Base-by-base conservation (phyloP, 1,140 invertebrate genomes). In the Aethina tumida region DNA sequence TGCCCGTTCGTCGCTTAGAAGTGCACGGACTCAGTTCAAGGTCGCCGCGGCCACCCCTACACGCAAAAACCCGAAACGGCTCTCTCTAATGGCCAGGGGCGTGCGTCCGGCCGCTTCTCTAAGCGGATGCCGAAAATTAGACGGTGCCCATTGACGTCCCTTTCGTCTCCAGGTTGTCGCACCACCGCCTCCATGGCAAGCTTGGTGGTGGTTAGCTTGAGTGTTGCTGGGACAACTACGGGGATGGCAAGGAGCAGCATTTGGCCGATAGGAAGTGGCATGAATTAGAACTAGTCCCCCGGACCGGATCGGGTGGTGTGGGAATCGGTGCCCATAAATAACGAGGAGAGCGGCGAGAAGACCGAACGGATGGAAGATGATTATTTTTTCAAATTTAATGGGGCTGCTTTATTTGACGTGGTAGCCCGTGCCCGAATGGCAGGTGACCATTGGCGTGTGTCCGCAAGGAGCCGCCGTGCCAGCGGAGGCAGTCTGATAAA, bases 41-140 rank as follows among this genome's bases (percentile, higher is more conserved):
- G 43, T 45, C 33, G 41, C n/a, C n/a, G n/a, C n/a, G 28, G 41
- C 42, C 45, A 48, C 45, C 45, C 45, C 41, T 48, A 41, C 45
- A 37, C 38, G 28, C 12, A 28, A 10, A 28, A 7, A 28, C 15
- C 7, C 12, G 15, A 20, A 35, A 24, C 33, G 25, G 20, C 33
- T 24, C 25, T 22, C 33, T 35, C 35, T 27, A 27, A 6, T 9
- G 15, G 26, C 30, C 16, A 17, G 20, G 14, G 8, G 24, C 24
- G 19, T 17, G 35, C 35, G 5, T 21, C 14, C 25, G 15, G 17
- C 18, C n/a, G 17, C 14, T 14, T 8, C 35, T 10, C 24, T 10
- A 13, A 26, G 24, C n/a, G 6, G n/a, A 10, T 9, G 20, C 33
- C 20, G 14, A 12, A 10, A 20, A 5, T 7, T 25, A 43, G 37